phyloP scores from a whole-genome alignment of 1,140 invertebrate genomes.

The Zaprionus tsacasi region DNA sequence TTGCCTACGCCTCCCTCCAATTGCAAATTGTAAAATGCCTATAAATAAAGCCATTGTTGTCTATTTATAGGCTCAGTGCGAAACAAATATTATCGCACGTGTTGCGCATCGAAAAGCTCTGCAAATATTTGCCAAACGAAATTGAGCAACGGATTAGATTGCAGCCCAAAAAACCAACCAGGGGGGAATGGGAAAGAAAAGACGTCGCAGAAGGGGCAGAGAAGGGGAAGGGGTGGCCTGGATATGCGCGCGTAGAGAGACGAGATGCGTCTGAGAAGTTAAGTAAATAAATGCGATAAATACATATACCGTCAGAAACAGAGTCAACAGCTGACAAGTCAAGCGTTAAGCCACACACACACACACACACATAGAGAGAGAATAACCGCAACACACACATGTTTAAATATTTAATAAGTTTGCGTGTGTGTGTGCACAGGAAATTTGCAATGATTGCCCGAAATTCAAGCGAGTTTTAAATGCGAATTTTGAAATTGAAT shows the following conservation, averaged over 20 bases:
- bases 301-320: conserved; percentile 42
- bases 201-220: not conserved
- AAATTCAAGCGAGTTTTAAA: not conserved
- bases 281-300: conserved; percentile 48
- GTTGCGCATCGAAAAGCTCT: conserved; percentile 40
- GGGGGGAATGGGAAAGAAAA: not conserved
- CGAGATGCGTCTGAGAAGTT: conserved; percentile 22
- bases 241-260: not conserved
- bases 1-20: not conserved
- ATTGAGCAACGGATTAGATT: conserved; percentile 56
- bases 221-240: too few relatives aligned
- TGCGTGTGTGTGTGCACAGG: conserved; percentile 32
- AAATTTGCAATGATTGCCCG: conserved; percentile 22
- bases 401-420: conserved; percentile 33
- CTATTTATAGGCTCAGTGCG: conserved; percentile 30
- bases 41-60: conserved; percentile 40
- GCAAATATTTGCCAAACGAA: conserved; percentile 49
- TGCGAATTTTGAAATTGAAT: not conserved
- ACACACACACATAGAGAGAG: not conserved
- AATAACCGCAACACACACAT: conserved; percentile 1
- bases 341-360: conserved; percentile 15
- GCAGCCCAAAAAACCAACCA: conserved; percentile 5
- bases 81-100: conserved; percentile 42
- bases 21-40: conserved; percentile 38
- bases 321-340: conserved; percentile 39